Base-by-base conservation (phyloP, 2,888 invertebrate genomes). In the Chrysodeixis includens region DNA sequence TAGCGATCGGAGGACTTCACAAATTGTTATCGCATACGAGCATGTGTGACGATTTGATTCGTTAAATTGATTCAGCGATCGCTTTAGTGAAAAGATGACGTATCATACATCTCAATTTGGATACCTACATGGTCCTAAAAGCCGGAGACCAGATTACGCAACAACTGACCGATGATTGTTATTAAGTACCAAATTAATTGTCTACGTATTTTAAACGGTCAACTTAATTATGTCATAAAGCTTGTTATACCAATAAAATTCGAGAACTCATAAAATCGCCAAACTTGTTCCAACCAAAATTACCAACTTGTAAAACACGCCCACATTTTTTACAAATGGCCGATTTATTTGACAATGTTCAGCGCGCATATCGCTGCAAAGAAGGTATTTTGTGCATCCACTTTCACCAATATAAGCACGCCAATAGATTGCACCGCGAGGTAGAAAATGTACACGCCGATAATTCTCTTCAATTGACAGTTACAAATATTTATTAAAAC, bases 341-440 rank as follows among this genome's bases (percentile, higher is more conserved):
- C 72, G 70, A 69, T 74, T 78, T 85, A 84, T 86, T 86, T 84
- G 85, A 84, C 81, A 85, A 83, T 78, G 80, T 76, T 71, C 76
- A 76, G 73, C 62, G 74, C 73, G 76, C 79, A 79, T 81, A 88
- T 81, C 78, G 84, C 79, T 79, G 78, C 74, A 71, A 78, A 86
- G 86, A 82, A 83, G 87, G 86, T 80, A 90, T 90, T 92, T 90
- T 86, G 90, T 90, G 88, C 90, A 92, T 90, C 87, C 80, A 93
- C 93, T 93, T 93, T 94, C 93, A 91, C 93, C 90, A 78, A 88
- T 89, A 88, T 81, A 86, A 88, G 86, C 90, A 91, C 90, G 93
- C 90, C 88, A 92, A 88, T 88, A 86, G 86, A 88, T 86, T 84
- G 87, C 87, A 87, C 80, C 79, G 87, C 81, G 71, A 77, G 78